Base-by-base conservation (phyloP, 2,888 invertebrate species). In the Caenorhabditis doughertyi region DNA sequence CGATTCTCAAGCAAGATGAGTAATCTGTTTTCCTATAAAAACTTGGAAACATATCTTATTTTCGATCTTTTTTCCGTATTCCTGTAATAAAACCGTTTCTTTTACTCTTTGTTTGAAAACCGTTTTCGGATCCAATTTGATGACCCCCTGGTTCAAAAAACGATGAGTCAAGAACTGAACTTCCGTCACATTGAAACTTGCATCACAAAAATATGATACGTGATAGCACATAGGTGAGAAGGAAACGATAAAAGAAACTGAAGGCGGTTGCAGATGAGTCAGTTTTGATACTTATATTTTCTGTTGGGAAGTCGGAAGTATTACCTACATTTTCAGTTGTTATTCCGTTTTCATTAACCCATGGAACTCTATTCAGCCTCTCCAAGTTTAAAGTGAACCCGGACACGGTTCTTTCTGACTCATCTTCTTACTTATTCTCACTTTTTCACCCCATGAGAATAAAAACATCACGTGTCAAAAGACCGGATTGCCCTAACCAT, bases 381-480 rank as follows among this genome's bases (percentile, higher is more conserved):
- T n/a, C n/a, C n/a, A n/a, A n/a, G n/a, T n/a, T n/a, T n/a, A n/a
- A n/a, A n/a, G n/a, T n/a, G n/a, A n/a, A n/a, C n/a, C n/a, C n/a
- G n/a, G n/a, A n/a, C n/a, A n/a, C n/a, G n/a, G n/a, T n/a, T n/a
- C n/a, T 16, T 0, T 21, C 25, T 60, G 72, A 73, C 53, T 73
- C 72, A 73, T 64, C 51, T 8, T 51, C 13, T 27, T 53, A 27
- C 53, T 42, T 27, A 29, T 44, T 39, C n/a, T n/a, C n/a, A n/a
- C 44, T 25, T 11, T 23, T 25, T 62, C 25, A 29, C 16, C 7
- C 2, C n/a, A 18, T 4, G 5, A 53, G n/a, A 21, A 11, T 27
- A 65, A 73, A 64, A 65, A 74, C 65, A 74, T 65, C 65, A 56
- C 56, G 47, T 74, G 65, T 65, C 53, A 73, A 74, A 74, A 74